These are phyloP conservation scores for Pterocles orientalis DNA, from an alignment of 2,113 vertebrate species.

Conservation along the genomic window DNA sequence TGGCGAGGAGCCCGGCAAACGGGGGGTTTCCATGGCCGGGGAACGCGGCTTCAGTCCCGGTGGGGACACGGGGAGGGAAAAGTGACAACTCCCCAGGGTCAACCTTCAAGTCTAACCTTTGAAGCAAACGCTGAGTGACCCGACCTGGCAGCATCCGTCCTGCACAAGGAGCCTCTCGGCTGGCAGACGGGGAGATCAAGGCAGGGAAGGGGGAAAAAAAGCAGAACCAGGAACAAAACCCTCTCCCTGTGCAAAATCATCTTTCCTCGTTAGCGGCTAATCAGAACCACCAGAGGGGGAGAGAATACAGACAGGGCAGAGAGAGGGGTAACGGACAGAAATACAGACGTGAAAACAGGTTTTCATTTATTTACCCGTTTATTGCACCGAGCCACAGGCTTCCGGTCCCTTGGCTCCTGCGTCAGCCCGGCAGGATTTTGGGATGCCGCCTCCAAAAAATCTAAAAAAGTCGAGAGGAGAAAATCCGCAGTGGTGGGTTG, in stretches of 20 bases:
- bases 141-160: background rate
- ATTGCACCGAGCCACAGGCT: background rate
- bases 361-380: conserved; percentile 4
- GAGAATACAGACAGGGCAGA: conserved; percentile 34
- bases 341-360: conserved; percentile 43
- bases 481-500: background rate
- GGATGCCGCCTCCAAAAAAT: background rate
- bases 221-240: background rate
- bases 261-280: conserved; percentile 55
- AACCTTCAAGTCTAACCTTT: background rate
- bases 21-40: no score
- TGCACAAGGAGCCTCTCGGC: background rate
- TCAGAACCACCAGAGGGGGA: conserved; percentile 48
- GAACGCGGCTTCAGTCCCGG: background rate
- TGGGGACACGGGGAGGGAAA: fast-evolving
- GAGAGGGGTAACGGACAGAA: conserved; percentile 28
- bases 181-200: background rate
- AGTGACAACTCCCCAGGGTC: background rate
- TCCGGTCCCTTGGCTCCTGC: background rate
- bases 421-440: background rate
- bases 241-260: conserved; percentile 5
- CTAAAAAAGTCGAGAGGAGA: background rate
- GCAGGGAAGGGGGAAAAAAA: background rate
- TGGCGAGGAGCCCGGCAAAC: no score
- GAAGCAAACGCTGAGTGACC: background rate